Evolutionary conservation across 2,888 invertebrate genomes (phyloP), one percentile per base, ranked within the genome.

Genomic region (Pachliopta kotzebuea): DNA sequence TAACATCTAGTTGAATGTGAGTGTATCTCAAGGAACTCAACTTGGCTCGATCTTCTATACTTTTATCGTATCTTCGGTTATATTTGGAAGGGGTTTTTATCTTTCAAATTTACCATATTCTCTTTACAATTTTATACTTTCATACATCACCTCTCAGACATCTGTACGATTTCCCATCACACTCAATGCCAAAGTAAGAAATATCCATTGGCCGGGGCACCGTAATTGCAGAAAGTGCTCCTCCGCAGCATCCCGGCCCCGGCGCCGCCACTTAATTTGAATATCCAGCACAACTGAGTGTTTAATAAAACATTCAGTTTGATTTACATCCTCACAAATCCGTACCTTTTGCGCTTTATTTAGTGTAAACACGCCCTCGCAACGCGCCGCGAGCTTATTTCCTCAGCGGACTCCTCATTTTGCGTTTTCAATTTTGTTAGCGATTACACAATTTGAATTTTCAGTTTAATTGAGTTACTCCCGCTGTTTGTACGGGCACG

Each of bases 291-390:
- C 79, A 79, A 80, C 76, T 77, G 83, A 85, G 86, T 88, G 89
- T 90, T 91, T 90, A 90, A 91, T 90, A 91, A 90, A 91, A 90
- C 89, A 91, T 87, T 84, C 83, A 83, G 80, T 87, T 90, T 88
- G 90, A 91, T 91, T 90, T 89, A 89, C 88, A 87, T 88, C 78
- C 79, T 79, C 78, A 82, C 85, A 86, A 88, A 88, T 86, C 88
- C 81, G 84, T 86, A 89, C 90, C 90, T 90, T 86, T 82, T 81
- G 81, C 83, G 77, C 86, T 81, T 80, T 83, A 81, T 84, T 80
- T 79, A 80, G 80, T 86, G 88, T 85, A 89, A 88, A 89, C 88
- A 88, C 81, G 75, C 79, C 84, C 81, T 84, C 79, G 82, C 83
- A 76, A 73, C 72, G 73, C 71, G 69, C 74, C 67, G 67, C 68